A percentile compares a stretch with the other conserved stretches of the same genome.
These are phyloP conservation scores for Euura saliciscinereae DNA, from an alignment of 1,140 invertebrate species.

Conservation along the genomic window DNA sequence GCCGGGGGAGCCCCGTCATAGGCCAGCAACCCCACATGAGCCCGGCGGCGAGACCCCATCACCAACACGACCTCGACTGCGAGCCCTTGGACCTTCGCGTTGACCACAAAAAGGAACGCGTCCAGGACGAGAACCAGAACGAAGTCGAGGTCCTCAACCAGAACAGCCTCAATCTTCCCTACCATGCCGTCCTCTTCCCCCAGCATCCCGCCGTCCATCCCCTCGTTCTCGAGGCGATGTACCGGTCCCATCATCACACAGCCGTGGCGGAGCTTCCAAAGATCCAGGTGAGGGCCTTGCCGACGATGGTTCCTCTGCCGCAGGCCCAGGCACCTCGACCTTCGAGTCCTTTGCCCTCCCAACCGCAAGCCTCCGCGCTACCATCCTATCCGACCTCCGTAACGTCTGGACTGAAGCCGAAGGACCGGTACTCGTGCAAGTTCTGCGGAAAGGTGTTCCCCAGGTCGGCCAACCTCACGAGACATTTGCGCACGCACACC, in stretches of 20 bases:
- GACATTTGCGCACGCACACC: slow-evolving; percentile 96
- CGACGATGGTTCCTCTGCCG: slow-evolving; percentile 56
- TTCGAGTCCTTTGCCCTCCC: slow-evolving; percentile 48
- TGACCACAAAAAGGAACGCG: slow-evolving; percentile 75
- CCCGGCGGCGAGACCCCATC: slow-evolving; percentile 56
- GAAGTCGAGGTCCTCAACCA: slow-evolving; percentile 55
- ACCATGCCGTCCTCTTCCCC: slow-evolving; percentile 64
- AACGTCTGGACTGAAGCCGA: slow-evolving; percentile 66
- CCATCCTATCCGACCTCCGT: slow-evolving; percentile 53
- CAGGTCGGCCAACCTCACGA: slow-evolving; percentile 95
- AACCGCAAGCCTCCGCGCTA: slow-evolving; percentile 53
- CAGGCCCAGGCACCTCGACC: slow-evolving; percentile 38
- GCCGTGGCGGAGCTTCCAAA: slow-evolving; percentile 53
- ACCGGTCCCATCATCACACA: slow-evolving; percentile 63
- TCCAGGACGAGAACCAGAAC: slow-evolving; percentile 76
- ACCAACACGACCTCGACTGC: slow-evolving; percentile 49
- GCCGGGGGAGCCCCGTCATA: slow-evolving; percentile 36
- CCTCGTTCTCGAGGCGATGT: slow-evolving; percentile 74
- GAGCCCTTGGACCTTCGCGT: slow-evolving; percentile 82
- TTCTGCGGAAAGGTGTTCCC: slow-evolving; percentile 99
- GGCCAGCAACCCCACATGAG: slow-evolving; percentile 60
- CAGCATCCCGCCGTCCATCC: slow-evolving; percentile 69
- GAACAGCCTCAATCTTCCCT: slow-evolving; percentile 49
- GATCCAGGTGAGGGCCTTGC: slow-evolving; percentile 58
- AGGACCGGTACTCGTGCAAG: slow-evolving; percentile 96